These are phyloP conservation scores for Pimpla rufipes DNA, from an alignment of 2,888 invertebrate species.

Conservation along the genomic window DNA sequence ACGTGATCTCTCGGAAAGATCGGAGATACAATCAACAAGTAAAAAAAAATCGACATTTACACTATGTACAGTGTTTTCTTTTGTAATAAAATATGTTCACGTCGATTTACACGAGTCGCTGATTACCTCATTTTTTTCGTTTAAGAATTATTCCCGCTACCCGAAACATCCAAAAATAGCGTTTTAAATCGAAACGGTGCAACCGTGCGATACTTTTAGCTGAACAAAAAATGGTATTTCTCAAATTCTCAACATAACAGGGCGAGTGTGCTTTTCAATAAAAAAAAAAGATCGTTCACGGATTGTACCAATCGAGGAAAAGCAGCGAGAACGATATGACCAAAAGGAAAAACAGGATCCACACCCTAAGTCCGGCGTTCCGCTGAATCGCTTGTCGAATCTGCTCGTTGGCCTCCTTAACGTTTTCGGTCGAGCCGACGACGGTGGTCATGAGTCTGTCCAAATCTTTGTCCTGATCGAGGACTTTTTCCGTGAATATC, in stretches of 20 bases:
- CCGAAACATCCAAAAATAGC: neutral
- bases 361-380: constrained; percentile 97
- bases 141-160: neutral
- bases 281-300: constrained; percentile 85
- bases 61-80: constrained; percentile 33
- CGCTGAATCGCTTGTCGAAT: constrained; percentile 98
- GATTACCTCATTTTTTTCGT: neutral
- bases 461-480: constrained; percentile 97
- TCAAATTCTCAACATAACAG: neutral
- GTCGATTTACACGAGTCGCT: constrained; percentile 2
- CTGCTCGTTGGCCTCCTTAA: constrained; percentile 98
- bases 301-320: constrained; percentile 99
- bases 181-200: neutral
- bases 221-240: neutral
- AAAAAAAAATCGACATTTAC: neutral
- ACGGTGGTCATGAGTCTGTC: constrained; percentile 96
- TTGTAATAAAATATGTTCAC: constrained; percentile 32
- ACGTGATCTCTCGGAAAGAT: neutral
- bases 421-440: constrained; percentile 97
- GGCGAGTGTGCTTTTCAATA: neutral
- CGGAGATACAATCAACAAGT: neutral
- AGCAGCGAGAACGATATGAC: constrained; percentile 98
- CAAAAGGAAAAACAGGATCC: constrained; percentile 97
- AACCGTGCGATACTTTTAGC: neutral
- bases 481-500: constrained; percentile 97